phyloP scores from a whole-genome alignment of 2,113 vertebrate species.

The Coracopsis vasa region DNA sequence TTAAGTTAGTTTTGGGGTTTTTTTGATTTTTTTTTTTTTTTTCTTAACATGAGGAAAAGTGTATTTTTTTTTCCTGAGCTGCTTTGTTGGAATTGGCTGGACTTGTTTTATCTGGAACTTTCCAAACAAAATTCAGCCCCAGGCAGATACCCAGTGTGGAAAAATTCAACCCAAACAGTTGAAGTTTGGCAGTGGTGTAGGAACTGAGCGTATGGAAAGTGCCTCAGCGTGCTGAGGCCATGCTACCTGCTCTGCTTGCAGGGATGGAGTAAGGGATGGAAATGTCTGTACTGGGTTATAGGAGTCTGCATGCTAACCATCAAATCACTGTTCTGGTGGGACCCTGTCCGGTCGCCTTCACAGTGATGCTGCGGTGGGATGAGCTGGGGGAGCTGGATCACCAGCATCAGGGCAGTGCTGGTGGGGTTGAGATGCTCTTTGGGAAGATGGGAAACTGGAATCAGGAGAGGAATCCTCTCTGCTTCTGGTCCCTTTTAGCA shows the following conservation, averaged over 20 bases:
- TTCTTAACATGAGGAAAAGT: not conserved
- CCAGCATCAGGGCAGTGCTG: not conserved
- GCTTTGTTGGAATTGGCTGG: not conserved
- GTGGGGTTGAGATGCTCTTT: not conserved
- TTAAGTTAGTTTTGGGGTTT: not conserved
- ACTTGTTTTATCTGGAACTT: not conserved
- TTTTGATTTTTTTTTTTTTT: not conserved
- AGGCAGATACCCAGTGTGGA: constrained; percentile 26
- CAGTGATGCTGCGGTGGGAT: not conserved
- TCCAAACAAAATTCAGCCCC: not conserved
- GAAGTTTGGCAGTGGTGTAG: not conserved
- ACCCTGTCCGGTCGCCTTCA: not conserved
- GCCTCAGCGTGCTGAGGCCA: not conserved
- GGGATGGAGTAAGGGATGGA: not conserved
- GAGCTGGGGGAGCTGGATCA: not conserved
- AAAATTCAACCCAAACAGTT: constrained; percentile 41
- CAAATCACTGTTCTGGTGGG: not conserved
- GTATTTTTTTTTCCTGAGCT: not conserved
- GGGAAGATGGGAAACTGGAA: not conserved
- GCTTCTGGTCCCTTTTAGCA: not conserved
- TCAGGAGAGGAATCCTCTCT: not conserved
- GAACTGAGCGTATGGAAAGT: not conserved
- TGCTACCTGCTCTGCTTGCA: not conserved
- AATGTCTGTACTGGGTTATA: fast-evolving
- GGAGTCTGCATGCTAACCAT: not conserved